Evolutionary conservation across 2,797 vertebrate species (phyloP).

Genomic region (Sparidentex hasta): DNA sequence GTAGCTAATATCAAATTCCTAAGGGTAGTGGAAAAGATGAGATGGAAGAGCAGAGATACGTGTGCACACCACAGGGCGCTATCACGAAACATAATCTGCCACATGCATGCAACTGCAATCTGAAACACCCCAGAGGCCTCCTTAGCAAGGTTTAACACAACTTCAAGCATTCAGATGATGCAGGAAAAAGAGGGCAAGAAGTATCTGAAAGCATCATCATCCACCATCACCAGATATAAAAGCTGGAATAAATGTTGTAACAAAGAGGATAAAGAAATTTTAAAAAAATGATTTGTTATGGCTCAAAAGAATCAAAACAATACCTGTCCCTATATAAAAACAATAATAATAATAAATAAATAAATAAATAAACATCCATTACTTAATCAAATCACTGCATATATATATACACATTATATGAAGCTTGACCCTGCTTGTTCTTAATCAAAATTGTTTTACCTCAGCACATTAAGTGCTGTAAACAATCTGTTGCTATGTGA

Average conservation of each 20-base stretch:
- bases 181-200: slow-evolving; percentile 3
- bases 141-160: slow-evolving; percentile 35
- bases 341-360: no score
- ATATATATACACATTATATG: background rate
- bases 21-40: slow-evolving; percentile 21
- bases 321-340: no score
- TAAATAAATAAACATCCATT: no score
- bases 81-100: slow-evolving; percentile 46
- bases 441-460: background rate
- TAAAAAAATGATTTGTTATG: slow-evolving; percentile 1
- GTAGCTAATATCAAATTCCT: slow-evolving; percentile 45
- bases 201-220: slow-evolving; percentile 4
- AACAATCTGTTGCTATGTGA: slow-evolving; percentile 20
- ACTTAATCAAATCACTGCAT: background rate
- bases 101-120: slow-evolving; percentile 29
- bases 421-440: background rate
- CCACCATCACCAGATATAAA: background rate
- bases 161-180: slow-evolving; percentile 4
- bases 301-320: background rate
- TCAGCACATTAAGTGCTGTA: background rate
- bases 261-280: slow-evolving; percentile 1
- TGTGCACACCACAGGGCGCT: slow-evolving; percentile 23
- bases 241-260: slow-evolving; percentile 6
- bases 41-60: slow-evolving; percentile 32
- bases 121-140: slow-evolving; percentile 41